Evolutionary conservation across 2,113 vertebrate genomes (phyloP), one percentile per base, ranked within the genome.

Genomic region (Alethe castanea): DNA sequence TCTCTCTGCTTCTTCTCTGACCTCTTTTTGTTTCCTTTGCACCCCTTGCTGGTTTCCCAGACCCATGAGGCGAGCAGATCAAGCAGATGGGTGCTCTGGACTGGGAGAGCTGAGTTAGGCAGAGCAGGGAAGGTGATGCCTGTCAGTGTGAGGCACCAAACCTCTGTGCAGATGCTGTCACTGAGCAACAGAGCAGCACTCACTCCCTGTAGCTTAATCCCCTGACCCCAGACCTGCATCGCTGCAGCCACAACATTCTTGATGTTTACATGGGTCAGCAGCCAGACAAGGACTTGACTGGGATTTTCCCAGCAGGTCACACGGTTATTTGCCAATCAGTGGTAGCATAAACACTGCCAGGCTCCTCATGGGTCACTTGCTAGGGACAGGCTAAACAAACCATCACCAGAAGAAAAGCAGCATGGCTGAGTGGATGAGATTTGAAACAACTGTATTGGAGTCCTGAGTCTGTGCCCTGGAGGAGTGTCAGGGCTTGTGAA

Each of bases 341-440:
- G 0, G 78, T 56, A 96, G 94, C 93, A 94, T 7, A 88, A 94
- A 92, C 94, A 94, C 72, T 73, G 80, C 80, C 80, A 70, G 93
- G 81, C 81, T 78, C 86, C 91, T 96, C 47, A 83, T 45, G 89
- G 96, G 96, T 96, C 96, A 94, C 67, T 96, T 86, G 80, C 47
- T 92, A n/a, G 94, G 94, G 88, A 95, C 88, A 89, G 85, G 81
- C 90, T 96, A 91, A 96, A 95, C 81, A 96, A 96, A 93, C 85
- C 95, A 92, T 62, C 89, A 24, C 29, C 81, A 93, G 84, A 95
- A 76, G 84, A 95, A 95, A 95, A 64, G 84, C 94, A 71, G 73
- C 87, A 74, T 52, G 96, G 70, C 13, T 84, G 90, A 95, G 73
- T 93, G 90, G 69, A 35, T 67, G 56, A 72, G 90, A 33, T 59